Percentiles rank a stretch among this genome's conserved stretches.
Conservation (phyloP, 2,888 invertebrate genomes). For the Teleiodes luculella region DNA sequence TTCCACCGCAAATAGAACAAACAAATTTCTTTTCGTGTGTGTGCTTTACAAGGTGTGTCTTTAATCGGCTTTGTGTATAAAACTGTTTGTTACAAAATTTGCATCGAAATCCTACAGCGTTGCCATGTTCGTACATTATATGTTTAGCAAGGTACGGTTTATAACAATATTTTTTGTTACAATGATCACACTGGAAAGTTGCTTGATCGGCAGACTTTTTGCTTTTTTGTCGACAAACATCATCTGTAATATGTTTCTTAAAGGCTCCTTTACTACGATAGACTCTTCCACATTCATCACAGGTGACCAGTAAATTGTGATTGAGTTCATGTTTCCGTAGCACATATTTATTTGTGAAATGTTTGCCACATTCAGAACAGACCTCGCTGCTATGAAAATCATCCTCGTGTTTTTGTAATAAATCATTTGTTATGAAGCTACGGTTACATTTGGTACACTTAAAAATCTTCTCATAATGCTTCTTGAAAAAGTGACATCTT, state of each 20-base stretch:
- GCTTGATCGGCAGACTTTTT: conserved; percentile 26
- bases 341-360: conserved; percentile 29
- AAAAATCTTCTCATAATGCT: conserved; percentile 22
- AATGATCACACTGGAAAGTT: conserved; percentile 34
- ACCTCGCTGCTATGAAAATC: conserved; percentile 26
- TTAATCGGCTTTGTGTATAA: conserved; percentile 33
- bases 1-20: conserved; percentile 36
- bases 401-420: conserved; percentile 1
- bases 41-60: conserved; percentile 39
- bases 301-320: conserved; percentile 29
- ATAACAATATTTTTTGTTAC: conserved; percentile 35
- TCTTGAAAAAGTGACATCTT: conserved; percentile 19
- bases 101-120: conserved; percentile 31
- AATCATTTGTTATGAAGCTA: conserved; percentile 14
- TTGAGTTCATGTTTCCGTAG: conserved; percentile 33
- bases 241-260: conserved; percentile 30
- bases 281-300: conserved; percentile 37
- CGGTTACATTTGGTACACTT: conserved; percentile 20
- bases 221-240: conserved; percentile 28
- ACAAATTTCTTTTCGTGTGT: conserved; percentile 41
- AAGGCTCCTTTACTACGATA: conserved; percentile 35
- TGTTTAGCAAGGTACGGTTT: conserved; percentile 36
- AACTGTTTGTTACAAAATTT: conserved; percentile 42
- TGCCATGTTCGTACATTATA: conserved; percentile 38
- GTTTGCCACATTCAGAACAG: conserved; percentile 42